Base-by-base conservation (phyloP, 2,888 invertebrate genomes). In the Rutpela maculata region DNA sequence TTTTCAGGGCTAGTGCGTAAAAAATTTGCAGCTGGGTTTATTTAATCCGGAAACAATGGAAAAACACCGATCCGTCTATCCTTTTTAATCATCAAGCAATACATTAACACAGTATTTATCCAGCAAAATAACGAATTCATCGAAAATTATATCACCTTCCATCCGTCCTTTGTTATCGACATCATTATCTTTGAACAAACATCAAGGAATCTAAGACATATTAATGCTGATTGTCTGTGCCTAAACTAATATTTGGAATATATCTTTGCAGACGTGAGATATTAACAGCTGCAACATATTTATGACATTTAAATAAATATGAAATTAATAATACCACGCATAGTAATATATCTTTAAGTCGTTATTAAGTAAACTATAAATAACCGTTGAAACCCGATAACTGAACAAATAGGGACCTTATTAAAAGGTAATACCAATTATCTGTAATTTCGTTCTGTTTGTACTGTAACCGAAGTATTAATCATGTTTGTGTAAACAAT, bases 221-320 rank as follows among this genome's bases (percentile, higher is more conserved):
- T 84, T 83, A 83, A 83, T 76, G 84, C 76, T 81, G 84, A 85
- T 84, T 85, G 84, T 85, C 82, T 81, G 79, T 80, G 80, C 85
- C 85, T 86, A 85, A 85, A 84, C 80, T 80, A 86, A 86, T 86
- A 86, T 86, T 86, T 86, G 85, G 83, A 82, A 75, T 84, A 84
- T 85, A 86, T 83, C 83, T 83, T 80, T 79, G 83, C 83, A 84
- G 83, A 83, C 85, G 85, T 84, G 85, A 82, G 83, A 83, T 76
- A 80, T 80, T 76, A 78, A 82, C 86, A 85, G 85, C 85, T 86
- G 85, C 84, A 83, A 78, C 79, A 79, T 83, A 84, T 84, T 83
- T 85, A 84, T 81, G 83, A 79, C 79, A 84, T 85, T 84, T 83
- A 83, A 84, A 83, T 84, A 83, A 83, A 85, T 85, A 82, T 77